Evolutionary conservation across 2,113 vertebrate genomes (phyloP).

Genomic region (Pimephales promelas): DNA sequence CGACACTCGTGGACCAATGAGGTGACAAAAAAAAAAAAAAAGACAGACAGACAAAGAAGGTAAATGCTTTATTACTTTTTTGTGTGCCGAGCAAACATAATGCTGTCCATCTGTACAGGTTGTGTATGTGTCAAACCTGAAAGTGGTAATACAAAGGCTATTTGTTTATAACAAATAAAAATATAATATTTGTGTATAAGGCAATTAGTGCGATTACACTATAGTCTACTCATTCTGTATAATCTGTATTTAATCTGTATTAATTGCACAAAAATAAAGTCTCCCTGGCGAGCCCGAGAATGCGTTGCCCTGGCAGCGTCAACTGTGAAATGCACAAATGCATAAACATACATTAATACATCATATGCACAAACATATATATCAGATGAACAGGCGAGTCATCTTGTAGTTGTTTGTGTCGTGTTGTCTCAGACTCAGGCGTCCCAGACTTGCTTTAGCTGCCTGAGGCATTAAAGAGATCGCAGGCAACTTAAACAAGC

Average conservation of each 20-base stretch:
- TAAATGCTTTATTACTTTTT: not conserved
- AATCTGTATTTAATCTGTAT: not conserved
- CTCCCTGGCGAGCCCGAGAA: too few species aligned
- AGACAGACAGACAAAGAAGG: not conserved
- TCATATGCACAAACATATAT: too few species aligned
- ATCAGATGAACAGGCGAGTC: not conserved
- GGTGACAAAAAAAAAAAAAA: not conserved
- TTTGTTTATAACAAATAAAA: not conserved
- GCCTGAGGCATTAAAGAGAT: constrained; percentile 83
- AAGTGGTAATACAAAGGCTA: not conserved
- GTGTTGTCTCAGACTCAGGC: constrained; percentile 64
- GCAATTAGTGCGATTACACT: not conserved
- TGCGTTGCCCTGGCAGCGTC: too few species aligned
- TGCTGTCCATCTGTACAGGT: not conserved
- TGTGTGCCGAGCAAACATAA: not conserved
- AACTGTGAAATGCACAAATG: too few species aligned
- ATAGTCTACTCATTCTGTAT: not conserved
- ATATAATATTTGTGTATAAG: too few species aligned
- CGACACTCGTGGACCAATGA: not conserved
- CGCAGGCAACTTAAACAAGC: constrained; percentile 98
- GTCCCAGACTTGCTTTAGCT: constrained; percentile 97
- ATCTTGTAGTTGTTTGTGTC: not conserved
- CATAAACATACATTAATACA: not conserved
- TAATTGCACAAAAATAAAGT: not conserved
- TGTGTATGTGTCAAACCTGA: not conserved